These are phyloP conservation scores for Podarcis muralis DNA, from an alignment of 2,113 vertebrate species.

Conservation along the genomic window DNA sequence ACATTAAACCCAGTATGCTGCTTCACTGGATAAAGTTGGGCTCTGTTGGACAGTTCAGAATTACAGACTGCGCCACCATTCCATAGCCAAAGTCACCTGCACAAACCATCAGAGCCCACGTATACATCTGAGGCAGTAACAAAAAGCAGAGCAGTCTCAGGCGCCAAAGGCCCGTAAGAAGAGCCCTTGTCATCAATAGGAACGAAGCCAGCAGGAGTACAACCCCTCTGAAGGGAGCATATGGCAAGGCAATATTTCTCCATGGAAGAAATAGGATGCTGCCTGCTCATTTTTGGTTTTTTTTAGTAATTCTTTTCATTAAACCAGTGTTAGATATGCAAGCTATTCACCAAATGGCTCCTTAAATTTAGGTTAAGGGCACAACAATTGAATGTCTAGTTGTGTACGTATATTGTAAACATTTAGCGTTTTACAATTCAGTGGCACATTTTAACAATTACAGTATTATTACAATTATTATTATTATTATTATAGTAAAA, in stretches of 20 bases:
- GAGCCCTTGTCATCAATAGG: constrained; percentile 49
- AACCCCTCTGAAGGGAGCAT: accelerated
- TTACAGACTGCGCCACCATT: background rate
- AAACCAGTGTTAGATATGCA: too few relatives aligned
- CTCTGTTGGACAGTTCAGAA: constrained; percentile 69
- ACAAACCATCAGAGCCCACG: constrained; percentile 56
- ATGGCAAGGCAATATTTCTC: background rate
- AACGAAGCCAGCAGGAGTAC: constrained; percentile 31
- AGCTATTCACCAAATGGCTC: too few relatives aligned
- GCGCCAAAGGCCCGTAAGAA: constrained; percentile 28
- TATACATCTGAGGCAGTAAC: constrained; percentile 24
- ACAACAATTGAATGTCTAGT: too few relatives aligned
- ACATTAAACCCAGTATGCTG: constrained; percentile 69
- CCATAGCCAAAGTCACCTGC: constrained; percentile 52
- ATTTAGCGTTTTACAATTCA: too few relatives aligned
- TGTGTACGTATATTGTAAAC: too few relatives aligned
- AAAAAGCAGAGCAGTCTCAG: constrained; percentile 42
- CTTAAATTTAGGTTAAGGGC: too few relatives aligned
- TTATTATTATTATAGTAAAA: too few relatives aligned
- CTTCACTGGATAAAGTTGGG: constrained; percentile 71
- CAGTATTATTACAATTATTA: too few relatives aligned
- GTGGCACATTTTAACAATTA: too few relatives aligned
- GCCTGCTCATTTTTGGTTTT: background rate
- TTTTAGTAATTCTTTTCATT: too few relatives aligned
- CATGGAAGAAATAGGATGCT: background rate